phyloP scores from a whole-genome alignment of 1,140 invertebrate species.

The Zaprionus gabonicus region DNA sequence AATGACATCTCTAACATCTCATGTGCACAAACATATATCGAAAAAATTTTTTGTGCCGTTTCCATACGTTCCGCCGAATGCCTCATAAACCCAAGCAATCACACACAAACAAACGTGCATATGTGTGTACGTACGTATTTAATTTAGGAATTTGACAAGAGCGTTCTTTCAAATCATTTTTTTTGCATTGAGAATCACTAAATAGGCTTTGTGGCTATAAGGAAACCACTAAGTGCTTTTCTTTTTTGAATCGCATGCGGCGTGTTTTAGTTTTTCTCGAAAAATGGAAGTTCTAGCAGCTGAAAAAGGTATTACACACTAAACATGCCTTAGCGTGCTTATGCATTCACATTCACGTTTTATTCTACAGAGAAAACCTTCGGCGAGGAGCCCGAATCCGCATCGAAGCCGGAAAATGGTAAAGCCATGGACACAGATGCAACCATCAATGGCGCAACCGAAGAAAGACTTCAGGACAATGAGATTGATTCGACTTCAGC shows the following conservation, averaged over 20 bases:
- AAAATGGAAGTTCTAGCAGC: constrained; percentile 33
- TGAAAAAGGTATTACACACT: constrained; percentile 34
- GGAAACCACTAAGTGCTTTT: not conserved
- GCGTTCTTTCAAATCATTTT: constrained; percentile 6
- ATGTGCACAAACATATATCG: constrained; percentile 27
- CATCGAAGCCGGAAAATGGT: not conserved
- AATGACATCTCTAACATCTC: constrained; percentile 1
- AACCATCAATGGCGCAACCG: constrained; percentile 1
- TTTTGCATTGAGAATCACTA: not conserved
- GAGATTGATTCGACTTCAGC: constrained; percentile 36
- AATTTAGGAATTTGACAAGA: constrained; percentile 25
- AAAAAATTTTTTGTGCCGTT: constrained; percentile 31
- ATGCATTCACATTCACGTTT: constrained; percentile 35
- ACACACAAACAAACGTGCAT: constrained; percentile 10
- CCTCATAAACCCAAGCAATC: constrained; percentile 2
- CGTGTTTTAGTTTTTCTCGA: not conserved
- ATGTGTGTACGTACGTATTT: constrained; percentile 26
- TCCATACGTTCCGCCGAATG: constrained; percentile 15
- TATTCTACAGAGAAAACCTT: constrained; percentile 22
- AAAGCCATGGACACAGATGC: constrained; percentile 3
- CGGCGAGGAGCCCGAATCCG: constrained; percentile 12
- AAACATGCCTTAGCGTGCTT: constrained; percentile 34
- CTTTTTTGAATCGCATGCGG: constrained; percentile 4
- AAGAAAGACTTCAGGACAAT: constrained; percentile 42
- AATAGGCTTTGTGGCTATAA: not conserved